Base-by-base conservation (phyloP, 2,113 vertebrate genomes). In the Oreochromis spilurus region DNA sequence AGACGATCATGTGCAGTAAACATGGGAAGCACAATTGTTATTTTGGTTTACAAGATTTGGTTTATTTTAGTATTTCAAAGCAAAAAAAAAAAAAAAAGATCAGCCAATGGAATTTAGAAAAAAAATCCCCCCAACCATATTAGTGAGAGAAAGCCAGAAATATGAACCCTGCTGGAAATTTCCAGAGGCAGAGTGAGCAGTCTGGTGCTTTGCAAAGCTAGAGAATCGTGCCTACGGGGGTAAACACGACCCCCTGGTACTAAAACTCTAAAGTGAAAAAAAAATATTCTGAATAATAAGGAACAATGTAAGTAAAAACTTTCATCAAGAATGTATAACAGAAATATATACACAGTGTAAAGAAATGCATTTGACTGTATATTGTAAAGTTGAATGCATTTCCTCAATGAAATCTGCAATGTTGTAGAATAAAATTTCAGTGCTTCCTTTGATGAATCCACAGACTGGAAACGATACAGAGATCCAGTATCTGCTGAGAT, bases 401-500 rank as follows among this genome's bases (percentile, higher is more conserved):
- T 62, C 58, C 31, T 62, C 58, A 36, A 0, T 62, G 5, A 62
- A 7, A 62, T 7, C 19, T 36, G 1, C 3, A 67, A 0, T 1
- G 9, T n/a, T 62, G 58, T 8, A 43, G 65, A 70, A 72, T 21
- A 45, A 19, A 48, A 48, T 75, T 17, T 7, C 14, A 0, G 14
- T 0, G 0, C 40, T 72, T 11, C 16, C 14, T 75, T 48, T 1
- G 4, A 48, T 48, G 24, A 12, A 17, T 17, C 43, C 9, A 7
- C 70, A 31, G 14, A 50, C 9, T 50, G 9, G 70, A 12, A 29
- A 50, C 3, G 43, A 75, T 50, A 0, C 70, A 7, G 24, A 12
- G 60, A 29, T 16, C 24, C 55, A 24, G 60, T 11, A 9, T 26
- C 43, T 29, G 24, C 24, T 31, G 43, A 75, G 17, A 75, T 29